A percentile compares a stretch with the other conserved stretches of the same genome.
phyloP scores from a whole-genome alignment of 2,113 vertebrate species.

The Toxotes jaculatrix region DNA sequence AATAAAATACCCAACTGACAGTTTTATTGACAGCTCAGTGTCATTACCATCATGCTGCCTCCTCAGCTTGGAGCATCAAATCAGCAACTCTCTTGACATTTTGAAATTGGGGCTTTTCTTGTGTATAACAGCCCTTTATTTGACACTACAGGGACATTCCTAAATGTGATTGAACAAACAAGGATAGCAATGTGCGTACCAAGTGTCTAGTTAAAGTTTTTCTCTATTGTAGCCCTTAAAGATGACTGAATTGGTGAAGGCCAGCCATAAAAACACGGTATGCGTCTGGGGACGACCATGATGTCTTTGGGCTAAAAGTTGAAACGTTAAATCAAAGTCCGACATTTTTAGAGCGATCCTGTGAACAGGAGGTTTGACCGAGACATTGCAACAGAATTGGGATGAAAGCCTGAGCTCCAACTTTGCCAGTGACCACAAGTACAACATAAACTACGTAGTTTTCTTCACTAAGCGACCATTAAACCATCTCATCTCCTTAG shows the following conservation, averaged over 20 bases:
- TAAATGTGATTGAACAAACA: conserved; percentile 15
- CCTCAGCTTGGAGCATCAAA: not conserved
- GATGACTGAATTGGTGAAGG: not conserved
- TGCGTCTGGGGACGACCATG: too few species aligned
- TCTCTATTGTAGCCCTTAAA: not conserved
- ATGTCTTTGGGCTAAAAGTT: not conserved
- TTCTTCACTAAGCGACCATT: not conserved
- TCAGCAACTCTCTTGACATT: not conserved
- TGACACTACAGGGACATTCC: conserved; percentile 3
- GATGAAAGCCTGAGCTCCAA: not conserved
- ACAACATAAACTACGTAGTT: not conserved
- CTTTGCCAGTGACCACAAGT: not conserved
- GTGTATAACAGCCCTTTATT: conserved; percentile 2
- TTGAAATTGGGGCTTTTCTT: not conserved
- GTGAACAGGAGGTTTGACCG: not conserved
- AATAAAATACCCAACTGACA: conserved; percentile 29
- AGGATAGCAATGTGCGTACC: not conserved
- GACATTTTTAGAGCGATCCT: not conserved
- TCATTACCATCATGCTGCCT: not conserved
- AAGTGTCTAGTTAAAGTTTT: not conserved
- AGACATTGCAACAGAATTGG: not conserved
- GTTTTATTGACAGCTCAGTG: not conserved
- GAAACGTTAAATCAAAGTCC: not conserved
- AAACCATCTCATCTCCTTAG: not conserved
- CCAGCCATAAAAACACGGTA: not conserved